Conservation (phyloP, 2,797 vertebrate genomes). For the Peromyscus aztecus region DNA sequence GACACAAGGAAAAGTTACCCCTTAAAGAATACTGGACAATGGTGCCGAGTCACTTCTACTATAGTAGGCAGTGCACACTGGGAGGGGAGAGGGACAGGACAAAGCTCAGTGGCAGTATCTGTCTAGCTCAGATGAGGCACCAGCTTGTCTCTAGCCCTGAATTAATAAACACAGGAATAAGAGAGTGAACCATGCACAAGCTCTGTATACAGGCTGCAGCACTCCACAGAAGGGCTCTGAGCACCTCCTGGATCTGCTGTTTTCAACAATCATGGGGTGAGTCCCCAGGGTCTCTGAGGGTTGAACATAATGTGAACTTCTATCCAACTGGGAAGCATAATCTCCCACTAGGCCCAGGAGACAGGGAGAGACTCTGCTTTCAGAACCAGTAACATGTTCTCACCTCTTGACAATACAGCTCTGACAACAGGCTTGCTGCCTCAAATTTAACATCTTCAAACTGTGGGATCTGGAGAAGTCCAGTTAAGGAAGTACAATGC, state of each 20-base stretch:
- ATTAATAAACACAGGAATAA: neutral
- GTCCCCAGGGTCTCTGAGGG: neutral
- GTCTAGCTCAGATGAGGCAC: neutral
- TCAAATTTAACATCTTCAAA: constrained; percentile 99
- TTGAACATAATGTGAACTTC: neutral
- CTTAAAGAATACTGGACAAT: neutral
- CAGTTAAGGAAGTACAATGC: constrained; percentile 85
- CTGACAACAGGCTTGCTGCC: constrained; percentile 98
- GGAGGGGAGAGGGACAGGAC: neutral
- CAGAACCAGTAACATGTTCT: constrained; percentile 56
- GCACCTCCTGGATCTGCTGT: neutral
- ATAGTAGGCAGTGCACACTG: neutral
- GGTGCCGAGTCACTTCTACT: too few relatives aligned
- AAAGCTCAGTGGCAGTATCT: neutral
- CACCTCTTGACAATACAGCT: constrained; percentile 99
- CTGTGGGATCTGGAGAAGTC: constrained; percentile 91
- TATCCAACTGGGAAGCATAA: neutral
- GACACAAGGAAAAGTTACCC: neutral
- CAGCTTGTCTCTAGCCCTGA: neutral
- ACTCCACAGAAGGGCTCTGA: neutral
- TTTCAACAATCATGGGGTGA: neutral
- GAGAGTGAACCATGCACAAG: neutral
- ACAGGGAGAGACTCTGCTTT: neutral
- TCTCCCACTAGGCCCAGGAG: neutral
- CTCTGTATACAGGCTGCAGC: neutral